Evolutionary conservation across 2,113 vertebrate species (phyloP).

Genomic region (Tupaia tana): DNA sequence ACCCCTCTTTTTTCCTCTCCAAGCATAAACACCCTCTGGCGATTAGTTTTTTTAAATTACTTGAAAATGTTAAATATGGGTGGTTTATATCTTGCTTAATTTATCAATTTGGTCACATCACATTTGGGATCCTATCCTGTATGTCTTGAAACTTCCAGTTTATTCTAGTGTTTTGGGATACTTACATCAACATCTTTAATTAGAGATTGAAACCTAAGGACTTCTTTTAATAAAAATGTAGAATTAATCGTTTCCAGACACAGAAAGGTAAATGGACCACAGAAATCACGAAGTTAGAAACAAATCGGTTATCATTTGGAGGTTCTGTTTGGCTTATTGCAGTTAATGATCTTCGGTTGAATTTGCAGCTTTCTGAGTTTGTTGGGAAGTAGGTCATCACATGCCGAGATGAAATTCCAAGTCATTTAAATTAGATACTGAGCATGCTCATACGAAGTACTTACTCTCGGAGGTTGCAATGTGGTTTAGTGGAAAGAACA

Average conservation of each 20-base stretch:
- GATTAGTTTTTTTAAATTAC: too few relatives aligned
- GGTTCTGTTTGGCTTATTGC: constrained; percentile 60
- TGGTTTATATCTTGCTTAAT: neutral
- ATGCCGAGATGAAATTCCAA: constrained; percentile 82
- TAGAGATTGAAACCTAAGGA: constrained; percentile 66
- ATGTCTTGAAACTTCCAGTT: constrained; percentile 51
- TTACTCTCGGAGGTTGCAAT: constrained; percentile 72
- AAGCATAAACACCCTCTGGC: too few relatives aligned
- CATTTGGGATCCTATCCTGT: neutral
- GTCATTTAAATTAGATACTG: constrained; percentile 82
- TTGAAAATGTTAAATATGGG: neutral
- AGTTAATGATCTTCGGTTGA: constrained; percentile 77
- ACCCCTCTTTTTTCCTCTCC: too few relatives aligned
- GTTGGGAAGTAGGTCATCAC: constrained; percentile 87
- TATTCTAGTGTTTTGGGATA: constrained; percentile 10
- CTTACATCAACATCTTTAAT: constrained; percentile 69
- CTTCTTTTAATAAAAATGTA: constrained; percentile 69
- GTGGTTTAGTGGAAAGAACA: constrained; percentile 71
- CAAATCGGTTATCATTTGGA: constrained; percentile 64
- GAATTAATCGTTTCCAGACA: constrained; percentile 69
- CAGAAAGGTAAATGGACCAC: neutral
- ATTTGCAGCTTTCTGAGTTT: constrained; percentile 71
- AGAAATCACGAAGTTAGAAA: constrained; percentile 41
- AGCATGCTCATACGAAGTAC: constrained; percentile 86
- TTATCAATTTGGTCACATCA: neutral